Evolutionary conservation across 2,113 vertebrate species (phyloP).

Genomic region (Petaurus breviceps): DNA sequence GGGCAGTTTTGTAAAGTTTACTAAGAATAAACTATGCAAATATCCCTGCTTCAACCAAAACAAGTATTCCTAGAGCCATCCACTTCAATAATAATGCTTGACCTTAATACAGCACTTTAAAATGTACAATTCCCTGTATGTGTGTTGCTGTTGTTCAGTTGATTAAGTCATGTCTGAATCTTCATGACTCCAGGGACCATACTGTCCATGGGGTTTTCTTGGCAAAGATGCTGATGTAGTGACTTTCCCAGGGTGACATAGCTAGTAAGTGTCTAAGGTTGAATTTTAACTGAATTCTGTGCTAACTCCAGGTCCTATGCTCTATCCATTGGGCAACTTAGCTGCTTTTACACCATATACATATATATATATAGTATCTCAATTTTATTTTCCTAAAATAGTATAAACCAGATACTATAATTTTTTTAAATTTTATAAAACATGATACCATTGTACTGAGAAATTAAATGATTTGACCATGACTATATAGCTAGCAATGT

Average conservation of each 20-base stretch:
- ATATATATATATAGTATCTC: background rate
- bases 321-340: background rate
- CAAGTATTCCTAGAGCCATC: background rate
- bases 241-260: background rate
- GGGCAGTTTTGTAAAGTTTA: background rate
- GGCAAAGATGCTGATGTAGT: background rate
- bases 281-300: background rate
- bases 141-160: background rate
- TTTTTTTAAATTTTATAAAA: background rate
- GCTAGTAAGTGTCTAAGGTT: background rate
- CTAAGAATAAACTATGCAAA: background rate
- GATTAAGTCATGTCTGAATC: background rate
- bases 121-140: too few species aligned
- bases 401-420: background rate
- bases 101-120: too few species aligned
- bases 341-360: background rate
- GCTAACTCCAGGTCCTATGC: too few species aligned
- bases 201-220: background rate
- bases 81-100: background rate
- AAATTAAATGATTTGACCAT: background rate
- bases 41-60: background rate
- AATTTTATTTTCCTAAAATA: background rate
- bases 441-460: too few species aligned
- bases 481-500: background rate
- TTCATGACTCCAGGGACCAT: background rate